Conservation (phyloP, 2,888 invertebrate genomes). For the Zaprionus bogoriensis region DNA sequence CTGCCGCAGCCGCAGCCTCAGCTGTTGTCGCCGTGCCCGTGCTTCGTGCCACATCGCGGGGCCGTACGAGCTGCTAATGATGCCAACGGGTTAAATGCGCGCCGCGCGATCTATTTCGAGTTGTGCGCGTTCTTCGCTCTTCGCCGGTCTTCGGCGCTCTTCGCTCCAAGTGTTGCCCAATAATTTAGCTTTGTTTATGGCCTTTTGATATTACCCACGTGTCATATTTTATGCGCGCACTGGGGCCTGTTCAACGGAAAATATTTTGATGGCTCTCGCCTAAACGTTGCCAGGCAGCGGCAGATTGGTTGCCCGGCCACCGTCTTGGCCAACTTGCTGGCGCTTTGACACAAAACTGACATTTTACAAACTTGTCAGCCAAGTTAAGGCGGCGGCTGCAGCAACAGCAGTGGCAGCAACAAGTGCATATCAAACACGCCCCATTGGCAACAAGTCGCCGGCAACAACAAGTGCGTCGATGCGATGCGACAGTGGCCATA, state of each 20-base stretch:
- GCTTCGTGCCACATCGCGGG: not conserved
- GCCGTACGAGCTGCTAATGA: slow-evolving; percentile 69
- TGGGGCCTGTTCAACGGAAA: slow-evolving; percentile 27
- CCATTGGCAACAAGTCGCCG: slow-evolving; percentile 12
- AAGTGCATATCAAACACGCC: slow-evolving; percentile 50
- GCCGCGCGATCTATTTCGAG: slow-evolving; percentile 61
- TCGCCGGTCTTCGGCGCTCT: slow-evolving; percentile 3
- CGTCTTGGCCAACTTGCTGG: slow-evolving; percentile 43
- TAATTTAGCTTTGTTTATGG: slow-evolving; percentile 70
- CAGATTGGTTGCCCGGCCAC: too few species aligned
- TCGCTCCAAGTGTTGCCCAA: slow-evolving; percentile 58
- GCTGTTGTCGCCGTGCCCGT: slow-evolving; percentile 37
- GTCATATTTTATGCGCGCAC: slow-evolving; percentile 64
- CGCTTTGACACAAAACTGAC: slow-evolving; percentile 78
- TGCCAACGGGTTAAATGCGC: slow-evolving; percentile 74
- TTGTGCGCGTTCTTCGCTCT: slow-evolving; percentile 10
- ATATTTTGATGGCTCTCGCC: slow-evolving; percentile 60
- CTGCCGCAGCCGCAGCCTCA: slow-evolving; percentile 43
- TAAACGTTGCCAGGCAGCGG: not conserved
- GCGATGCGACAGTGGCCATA: slow-evolving; percentile 56
- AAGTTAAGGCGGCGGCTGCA: slow-evolving; percentile 49
- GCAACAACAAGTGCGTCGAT: slow-evolving; percentile 70
- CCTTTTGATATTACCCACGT: slow-evolving; percentile 66
- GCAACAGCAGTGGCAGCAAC: slow-evolving; percentile 5
- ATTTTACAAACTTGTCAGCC: slow-evolving; percentile 74